phyloP scores from a whole-genome alignment of 1,140 invertebrate genomes.

The Globodera rostochiensis region DNA sequence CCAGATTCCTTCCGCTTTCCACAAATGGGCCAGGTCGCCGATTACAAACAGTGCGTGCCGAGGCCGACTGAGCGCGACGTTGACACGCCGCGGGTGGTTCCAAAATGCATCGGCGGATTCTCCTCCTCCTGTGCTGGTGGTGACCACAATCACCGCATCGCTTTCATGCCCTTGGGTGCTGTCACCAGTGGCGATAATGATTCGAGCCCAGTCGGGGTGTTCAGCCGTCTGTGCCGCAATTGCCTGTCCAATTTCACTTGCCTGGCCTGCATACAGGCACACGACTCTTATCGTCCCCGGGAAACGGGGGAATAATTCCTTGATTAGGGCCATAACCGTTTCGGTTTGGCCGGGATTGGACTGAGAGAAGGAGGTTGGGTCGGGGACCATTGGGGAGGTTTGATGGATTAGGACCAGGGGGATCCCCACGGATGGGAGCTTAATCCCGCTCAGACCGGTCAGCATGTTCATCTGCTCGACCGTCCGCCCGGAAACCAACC shows the following conservation, averaged over 20 bases:
- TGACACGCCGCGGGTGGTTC: constrained; percentile 2
- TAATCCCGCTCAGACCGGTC: neutral
- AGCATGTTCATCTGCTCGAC: neutral
- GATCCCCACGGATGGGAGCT: neutral
- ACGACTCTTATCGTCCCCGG: neutral
- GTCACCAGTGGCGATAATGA: neutral
- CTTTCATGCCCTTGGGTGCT: neutral
- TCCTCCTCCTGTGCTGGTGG: neutral
- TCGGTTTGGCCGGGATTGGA: neutral
- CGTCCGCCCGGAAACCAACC: neutral
- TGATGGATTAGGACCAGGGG: neutral
- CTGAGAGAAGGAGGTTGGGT: neutral
- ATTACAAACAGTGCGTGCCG: neutral
- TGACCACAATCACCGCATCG: neutral
- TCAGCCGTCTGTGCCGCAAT: too few relatives aligned
- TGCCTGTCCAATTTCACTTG: neutral
- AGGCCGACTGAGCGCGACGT: constrained; percentile 12
- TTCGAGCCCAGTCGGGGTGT: neutral
- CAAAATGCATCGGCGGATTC: neutral
- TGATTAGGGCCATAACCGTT: neutral
- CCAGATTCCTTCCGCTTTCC: constrained; percentile 5
- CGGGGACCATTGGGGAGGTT: neutral
- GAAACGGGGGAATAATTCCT: neutral
- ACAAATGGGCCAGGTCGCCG: neutral
- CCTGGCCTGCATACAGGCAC: neutral